phyloP scores from a whole-genome alignment of 2,797 vertebrate genomes.

The Adelosebastes latens region DNA sequence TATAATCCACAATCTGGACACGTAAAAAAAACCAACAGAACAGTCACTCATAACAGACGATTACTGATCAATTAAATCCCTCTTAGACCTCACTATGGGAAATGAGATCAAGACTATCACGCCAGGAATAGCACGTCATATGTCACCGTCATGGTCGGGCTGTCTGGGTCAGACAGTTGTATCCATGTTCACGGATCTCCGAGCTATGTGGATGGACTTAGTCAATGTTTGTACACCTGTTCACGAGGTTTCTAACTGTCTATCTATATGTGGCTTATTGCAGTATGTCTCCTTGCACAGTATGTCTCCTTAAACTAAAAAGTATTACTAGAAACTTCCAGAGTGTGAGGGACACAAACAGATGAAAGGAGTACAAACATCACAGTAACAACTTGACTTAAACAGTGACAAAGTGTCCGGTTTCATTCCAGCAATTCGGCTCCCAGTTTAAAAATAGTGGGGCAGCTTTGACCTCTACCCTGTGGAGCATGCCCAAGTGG shows the following conservation, averaged over 20 bases:
- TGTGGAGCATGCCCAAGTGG: constrained; percentile 61
- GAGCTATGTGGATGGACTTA: background rate
- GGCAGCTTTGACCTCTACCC: constrained; percentile 64
- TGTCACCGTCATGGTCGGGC: background rate
- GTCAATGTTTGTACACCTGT: constrained; percentile 43
- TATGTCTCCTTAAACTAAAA: background rate
- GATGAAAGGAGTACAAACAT: background rate
- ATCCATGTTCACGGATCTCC: constrained; percentile 22
- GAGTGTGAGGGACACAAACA: constrained; percentile 11
- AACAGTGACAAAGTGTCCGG: constrained; percentile 69
- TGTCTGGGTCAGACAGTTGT: constrained; percentile 6
- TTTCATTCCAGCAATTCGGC: constrained; percentile 71
- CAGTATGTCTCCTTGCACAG: background rate
- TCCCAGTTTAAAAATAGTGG: constrained; percentile 76
- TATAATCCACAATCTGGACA: background rate
- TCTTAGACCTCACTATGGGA: background rate
- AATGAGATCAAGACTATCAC: background rate
- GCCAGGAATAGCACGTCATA: constrained; percentile 17
- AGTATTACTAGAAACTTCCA: background rate
- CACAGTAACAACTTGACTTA: constrained; percentile 11
- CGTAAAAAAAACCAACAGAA: background rate
- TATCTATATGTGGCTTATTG: background rate
- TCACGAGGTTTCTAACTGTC: background rate
- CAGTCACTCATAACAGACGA: background rate
- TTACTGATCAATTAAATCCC: background rate